A percentile compares a stretch with the other conserved stretches of the same genome.
phyloP scores from a whole-genome alignment of 2,797 vertebrate species.

The Leptoclinus maculatus region DNA sequence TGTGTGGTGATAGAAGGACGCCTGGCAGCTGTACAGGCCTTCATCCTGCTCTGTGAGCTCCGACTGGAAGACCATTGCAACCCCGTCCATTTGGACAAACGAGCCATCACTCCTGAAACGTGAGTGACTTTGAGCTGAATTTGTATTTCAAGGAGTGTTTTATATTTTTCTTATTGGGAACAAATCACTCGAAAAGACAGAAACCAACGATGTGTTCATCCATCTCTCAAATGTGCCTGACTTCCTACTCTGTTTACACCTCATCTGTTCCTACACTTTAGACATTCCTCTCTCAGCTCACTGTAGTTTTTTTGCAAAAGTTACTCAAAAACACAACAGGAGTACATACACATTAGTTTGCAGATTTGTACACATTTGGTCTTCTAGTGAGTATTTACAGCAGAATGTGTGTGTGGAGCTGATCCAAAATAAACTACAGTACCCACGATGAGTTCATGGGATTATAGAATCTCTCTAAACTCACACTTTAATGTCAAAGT shows the following conservation, averaged over 20 bases:
- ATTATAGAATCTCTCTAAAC: background rate
- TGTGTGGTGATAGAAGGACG: constrained; percentile 79
- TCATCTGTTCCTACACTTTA: background rate
- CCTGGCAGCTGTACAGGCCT: constrained; percentile 77
- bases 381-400: background rate
- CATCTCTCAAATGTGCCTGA: background rate
- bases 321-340: too few species aligned
- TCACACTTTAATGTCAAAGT: background rate
- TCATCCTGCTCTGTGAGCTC: constrained; percentile 56
- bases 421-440: background rate
- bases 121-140: background rate
- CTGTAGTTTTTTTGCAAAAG: background rate
- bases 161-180: background rate
- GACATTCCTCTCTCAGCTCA: background rate
- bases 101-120: constrained; percentile 75
- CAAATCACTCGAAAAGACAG: background rate
- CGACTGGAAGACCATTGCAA: constrained; percentile 68
- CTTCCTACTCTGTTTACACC: background rate
- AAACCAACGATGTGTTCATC: background rate
- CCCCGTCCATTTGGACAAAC: constrained; percentile 56
- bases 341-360: background rate
- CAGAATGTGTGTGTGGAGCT: background rate
- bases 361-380: background rate
- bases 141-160: background rate
- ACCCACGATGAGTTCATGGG: background rate